A percentile compares a stretch with the other conserved stretches of the same genome.
Conservation (phyloP, 2,113 vertebrate species). For the Austrofundulus limnaeus region DNA sequence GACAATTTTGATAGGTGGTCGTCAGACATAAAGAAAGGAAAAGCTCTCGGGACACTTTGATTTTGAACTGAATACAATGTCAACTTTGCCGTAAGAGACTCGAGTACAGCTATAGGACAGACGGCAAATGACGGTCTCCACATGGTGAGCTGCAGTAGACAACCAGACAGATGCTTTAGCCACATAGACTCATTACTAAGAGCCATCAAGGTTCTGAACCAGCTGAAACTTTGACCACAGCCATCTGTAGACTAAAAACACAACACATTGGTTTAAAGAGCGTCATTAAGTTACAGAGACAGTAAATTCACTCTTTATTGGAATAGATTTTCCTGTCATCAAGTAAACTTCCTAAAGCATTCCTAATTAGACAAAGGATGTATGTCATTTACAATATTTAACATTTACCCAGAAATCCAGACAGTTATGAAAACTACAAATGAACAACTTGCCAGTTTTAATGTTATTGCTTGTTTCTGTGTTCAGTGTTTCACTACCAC, state of each 20-base stretch:
- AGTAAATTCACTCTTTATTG: neutral
- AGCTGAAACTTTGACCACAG: slow-evolving; percentile 54
- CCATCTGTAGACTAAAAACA: slow-evolving; percentile 67
- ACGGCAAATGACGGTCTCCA: slow-evolving; percentile 64
- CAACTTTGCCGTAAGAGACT: slow-evolving; percentile 35
- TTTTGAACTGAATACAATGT: slow-evolving; percentile 52
- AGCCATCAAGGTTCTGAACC: slow-evolving; percentile 59
- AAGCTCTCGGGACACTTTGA: slow-evolving; percentile 32
- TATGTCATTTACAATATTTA: no score
- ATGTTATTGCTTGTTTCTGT: no score
- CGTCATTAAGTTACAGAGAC: slow-evolving; percentile 5
- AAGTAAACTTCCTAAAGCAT: neutral
- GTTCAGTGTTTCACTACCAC: no score
- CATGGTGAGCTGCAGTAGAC: slow-evolving; percentile 64
- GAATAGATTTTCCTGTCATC: neutral
- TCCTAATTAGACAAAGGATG: no score
- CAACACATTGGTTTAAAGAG: slow-evolving; percentile 7
- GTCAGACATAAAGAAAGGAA: slow-evolving; percentile 14
- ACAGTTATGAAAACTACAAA: no score
- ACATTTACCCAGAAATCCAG: no score
- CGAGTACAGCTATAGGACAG: slow-evolving; percentile 45
- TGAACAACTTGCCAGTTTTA: no score
- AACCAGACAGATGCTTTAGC: slow-evolving; percentile 73
- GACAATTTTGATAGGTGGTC: slow-evolving; percentile 18
- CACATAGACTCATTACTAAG: slow-evolving; percentile 71